Evolutionary conservation across 1,140 invertebrate species (phyloP), one percentile per base, ranked within the genome.

Genomic region (Stenopsyche tienmushanensis): DNA sequence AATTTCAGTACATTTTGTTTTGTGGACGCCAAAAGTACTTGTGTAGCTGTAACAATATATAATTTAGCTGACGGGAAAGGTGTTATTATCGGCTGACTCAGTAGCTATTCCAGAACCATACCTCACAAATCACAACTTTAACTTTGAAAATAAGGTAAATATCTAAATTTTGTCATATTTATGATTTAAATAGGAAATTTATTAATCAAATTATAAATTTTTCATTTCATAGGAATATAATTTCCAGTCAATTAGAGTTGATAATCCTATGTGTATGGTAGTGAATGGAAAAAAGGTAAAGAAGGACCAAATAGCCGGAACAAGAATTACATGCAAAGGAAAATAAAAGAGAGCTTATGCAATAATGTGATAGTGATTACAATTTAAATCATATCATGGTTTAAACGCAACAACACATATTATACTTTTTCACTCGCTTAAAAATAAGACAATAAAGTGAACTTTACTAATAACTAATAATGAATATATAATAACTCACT

Each of bases 1-100:
- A 21, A 26, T 49, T 85, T 55, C 76, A 92, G 91, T 76, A 88
- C 89, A 24, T 93, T 93, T 78, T 93, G 90, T 72, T 75, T 93
- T 66, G 83, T 91, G 21, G 92, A 94, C 76, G 82, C 85, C 68
- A 83, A 87, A 29, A 84, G 86, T 75, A 80, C 79, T 0, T 92
- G 90, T 73, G 77, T 90, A 26, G 83, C 85, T 23, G 90, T 93
- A 39, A 91, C 88, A 0, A 84, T 94, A 26, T 94, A 93, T 77
- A 94, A 94, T 80, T 84, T 93, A 74, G 89, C 89, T 20, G 83
- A 87, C 74, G 90, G 89, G 2, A 85, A 86, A 74, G 92, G 91
- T 39, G 87, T 92, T 45, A 92, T 91, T 60, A 90, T 94, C 57
- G 92, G 91, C 1, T n/a, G 91, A 95, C 79, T 85, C 87, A 26